Conservation (phyloP, 2,113 vertebrate species). For the Odontophorus gujanensis region DNA sequence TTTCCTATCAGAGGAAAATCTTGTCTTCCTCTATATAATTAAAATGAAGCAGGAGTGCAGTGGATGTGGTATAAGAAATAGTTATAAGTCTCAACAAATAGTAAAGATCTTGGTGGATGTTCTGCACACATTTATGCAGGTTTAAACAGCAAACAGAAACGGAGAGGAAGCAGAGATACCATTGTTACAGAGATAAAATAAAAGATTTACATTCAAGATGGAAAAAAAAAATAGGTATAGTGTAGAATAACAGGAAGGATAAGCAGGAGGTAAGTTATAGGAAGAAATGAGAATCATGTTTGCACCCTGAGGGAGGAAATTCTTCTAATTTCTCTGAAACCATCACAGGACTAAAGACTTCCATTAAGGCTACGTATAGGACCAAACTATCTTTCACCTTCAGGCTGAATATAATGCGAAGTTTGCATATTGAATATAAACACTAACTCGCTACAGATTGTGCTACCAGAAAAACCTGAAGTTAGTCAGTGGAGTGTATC, state of each 20-base stretch:
- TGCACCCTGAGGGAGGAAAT: neutral
- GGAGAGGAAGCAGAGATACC: neutral
- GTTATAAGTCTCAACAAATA: neutral
- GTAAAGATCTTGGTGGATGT: neutral
- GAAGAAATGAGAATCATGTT: neutral
- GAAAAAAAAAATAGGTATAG: neutral
- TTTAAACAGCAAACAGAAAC: neutral
- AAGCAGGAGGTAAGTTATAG: accelerated
- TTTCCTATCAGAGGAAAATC: neutral
- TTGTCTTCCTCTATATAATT: neutral
- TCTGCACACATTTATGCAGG: neutral
- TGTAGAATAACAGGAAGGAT: neutral
- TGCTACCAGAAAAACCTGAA: neutral
- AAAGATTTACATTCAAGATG: neutral
- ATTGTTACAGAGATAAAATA: neutral
- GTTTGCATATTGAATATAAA: neutral
- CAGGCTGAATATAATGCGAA: neutral
- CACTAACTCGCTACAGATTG: neutral
- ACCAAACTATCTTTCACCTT: neutral
- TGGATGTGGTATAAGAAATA: neutral
- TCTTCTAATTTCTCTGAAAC: neutral
- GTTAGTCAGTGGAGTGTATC: neutral
- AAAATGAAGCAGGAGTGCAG: neutral
- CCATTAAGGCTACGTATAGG: neutral
- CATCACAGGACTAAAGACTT: neutral